Evolutionary conservation across 2,888 invertebrate genomes (phyloP).

Genomic region (Neoscelio sp.): DNA sequence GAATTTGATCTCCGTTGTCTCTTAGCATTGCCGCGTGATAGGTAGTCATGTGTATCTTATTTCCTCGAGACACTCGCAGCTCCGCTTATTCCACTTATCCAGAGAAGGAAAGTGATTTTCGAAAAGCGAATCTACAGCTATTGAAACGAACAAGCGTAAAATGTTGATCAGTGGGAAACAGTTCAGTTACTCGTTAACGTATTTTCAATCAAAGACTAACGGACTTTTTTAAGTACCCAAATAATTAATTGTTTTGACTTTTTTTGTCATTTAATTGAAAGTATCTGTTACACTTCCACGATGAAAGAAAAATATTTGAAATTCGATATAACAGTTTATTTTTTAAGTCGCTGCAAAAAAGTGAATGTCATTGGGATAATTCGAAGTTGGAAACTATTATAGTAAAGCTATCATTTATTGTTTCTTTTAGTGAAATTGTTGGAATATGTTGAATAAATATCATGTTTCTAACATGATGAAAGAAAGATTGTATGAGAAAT

Average conservation of each 20-base stretch:
- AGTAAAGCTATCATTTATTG: too few species aligned
- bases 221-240: conserved; percentile 21
- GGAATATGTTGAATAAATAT: conserved; percentile 25
- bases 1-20: conserved; percentile 52
- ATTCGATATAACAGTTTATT: conserved; percentile 44
- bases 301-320: conserved; percentile 26
- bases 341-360: conserved; percentile 36
- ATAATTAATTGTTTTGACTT: conserved; percentile 49
- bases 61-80: conserved; percentile 22
- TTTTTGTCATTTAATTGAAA: conserved; percentile 50
- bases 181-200: conserved; percentile 58
- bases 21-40: conserved; percentile 2
- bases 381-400: too few species aligned
- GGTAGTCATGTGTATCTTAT: conserved; percentile 46
- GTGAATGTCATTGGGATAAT: too few species aligned
- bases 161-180: conserved; percentile 46
- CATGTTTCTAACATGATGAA: conserved; percentile 18
- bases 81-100: conserved; percentile 50
- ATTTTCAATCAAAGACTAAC: conserved; percentile 50
- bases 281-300: conserved; percentile 44
- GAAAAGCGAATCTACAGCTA: conserved; percentile 59
- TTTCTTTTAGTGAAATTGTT: conserved; percentile 27
- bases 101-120: conserved; percentile 74
- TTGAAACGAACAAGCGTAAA: conserved; percentile 59
- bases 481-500: conserved; percentile 41